Evolutionary conservation across 2,113 vertebrate species (phyloP).

Genomic region (Excalfactoria chinensis): DNA sequence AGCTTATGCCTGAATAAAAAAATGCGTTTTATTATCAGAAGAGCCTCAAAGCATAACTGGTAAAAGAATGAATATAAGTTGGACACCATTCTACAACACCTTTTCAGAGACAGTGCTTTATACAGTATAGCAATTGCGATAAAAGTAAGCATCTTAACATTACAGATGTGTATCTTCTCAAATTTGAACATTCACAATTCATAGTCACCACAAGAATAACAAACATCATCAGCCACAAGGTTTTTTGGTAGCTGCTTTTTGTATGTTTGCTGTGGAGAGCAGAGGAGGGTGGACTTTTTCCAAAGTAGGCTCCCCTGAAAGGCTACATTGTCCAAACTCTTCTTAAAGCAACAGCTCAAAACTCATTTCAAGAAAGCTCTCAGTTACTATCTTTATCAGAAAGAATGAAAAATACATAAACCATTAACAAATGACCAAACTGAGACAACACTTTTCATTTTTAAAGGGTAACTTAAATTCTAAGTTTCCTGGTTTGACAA

Average conservation of each 20-base stretch:
- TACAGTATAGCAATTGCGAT: not conserved
- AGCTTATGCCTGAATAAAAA: too few relatives aligned
- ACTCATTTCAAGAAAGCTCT: not conserved
- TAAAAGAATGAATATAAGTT: not conserved
- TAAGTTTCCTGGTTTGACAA: not conserved
- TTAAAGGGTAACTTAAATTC: not conserved
- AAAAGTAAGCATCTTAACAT: not conserved
- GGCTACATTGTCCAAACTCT: not conserved
- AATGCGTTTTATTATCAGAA: too few relatives aligned
- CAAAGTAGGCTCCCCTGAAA: not conserved
- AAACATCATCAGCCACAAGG: not conserved
- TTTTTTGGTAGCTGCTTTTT: not conserved
- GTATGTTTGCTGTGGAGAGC: not conserved
- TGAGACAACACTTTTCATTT: not conserved
- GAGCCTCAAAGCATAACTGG: too few relatives aligned
- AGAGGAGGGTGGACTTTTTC: not conserved
- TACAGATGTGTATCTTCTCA: not conserved
- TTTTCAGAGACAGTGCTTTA: not conserved
- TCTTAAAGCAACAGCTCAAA: not conserved
- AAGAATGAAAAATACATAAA: not conserved
- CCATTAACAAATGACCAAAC: not conserved
- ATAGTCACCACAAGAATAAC: not conserved
- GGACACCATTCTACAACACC: not conserved
- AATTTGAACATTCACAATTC: not conserved
- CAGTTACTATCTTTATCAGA: too few relatives aligned